These are phyloP conservation scores for Dendroctonus ponderosae DNA, from an alignment of 1,140 invertebrate genomes.

Conservation along the genomic window DNA sequence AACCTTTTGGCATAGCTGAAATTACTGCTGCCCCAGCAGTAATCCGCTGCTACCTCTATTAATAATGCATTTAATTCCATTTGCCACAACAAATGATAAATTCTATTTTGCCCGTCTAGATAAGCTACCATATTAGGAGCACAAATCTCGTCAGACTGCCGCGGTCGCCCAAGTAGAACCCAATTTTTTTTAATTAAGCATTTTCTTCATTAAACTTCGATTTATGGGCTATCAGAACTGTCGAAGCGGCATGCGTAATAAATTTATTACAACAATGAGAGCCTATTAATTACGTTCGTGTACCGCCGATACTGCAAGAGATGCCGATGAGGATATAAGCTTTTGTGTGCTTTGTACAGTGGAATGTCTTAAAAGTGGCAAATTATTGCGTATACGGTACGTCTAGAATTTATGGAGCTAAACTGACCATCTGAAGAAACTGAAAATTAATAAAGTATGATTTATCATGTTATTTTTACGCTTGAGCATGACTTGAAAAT, in stretches of 20 bases:
- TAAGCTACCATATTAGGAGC: constrained; percentile 20
- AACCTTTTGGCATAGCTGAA: too few relatives aligned
- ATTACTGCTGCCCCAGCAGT: too few relatives aligned
- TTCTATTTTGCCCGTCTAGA: constrained; percentile 13
- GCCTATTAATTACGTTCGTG: constrained; percentile 21
- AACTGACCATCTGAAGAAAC: too few relatives aligned
- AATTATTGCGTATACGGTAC: constrained; percentile 17
- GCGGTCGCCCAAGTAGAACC: constrained; percentile 17
- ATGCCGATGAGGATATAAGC: constrained; percentile 16
- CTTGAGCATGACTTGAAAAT: too few relatives aligned
- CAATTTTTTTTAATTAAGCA: constrained; percentile 26
- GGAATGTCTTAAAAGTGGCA: constrained; percentile 26
- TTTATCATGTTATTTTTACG: too few relatives aligned
- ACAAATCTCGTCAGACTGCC: constrained; percentile 15
- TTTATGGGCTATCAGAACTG: constrained; percentile 24
- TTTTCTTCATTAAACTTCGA: constrained; percentile 26
- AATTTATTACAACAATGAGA: constrained; percentile 27
- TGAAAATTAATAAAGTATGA: too few relatives aligned
- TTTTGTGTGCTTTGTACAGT: constrained; percentile 20
- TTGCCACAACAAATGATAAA: constrained; percentile 12
- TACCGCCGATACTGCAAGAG: constrained; percentile 20
- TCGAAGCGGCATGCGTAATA: constrained; percentile 27
- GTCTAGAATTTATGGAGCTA: constrained; percentile 1
- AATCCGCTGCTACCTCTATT: background rate
- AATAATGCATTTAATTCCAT: constrained; percentile 8